Evolutionary conservation across 2,797 vertebrate genomes (phyloP).

Genomic region (Chromobotia macracanthus): DNA sequence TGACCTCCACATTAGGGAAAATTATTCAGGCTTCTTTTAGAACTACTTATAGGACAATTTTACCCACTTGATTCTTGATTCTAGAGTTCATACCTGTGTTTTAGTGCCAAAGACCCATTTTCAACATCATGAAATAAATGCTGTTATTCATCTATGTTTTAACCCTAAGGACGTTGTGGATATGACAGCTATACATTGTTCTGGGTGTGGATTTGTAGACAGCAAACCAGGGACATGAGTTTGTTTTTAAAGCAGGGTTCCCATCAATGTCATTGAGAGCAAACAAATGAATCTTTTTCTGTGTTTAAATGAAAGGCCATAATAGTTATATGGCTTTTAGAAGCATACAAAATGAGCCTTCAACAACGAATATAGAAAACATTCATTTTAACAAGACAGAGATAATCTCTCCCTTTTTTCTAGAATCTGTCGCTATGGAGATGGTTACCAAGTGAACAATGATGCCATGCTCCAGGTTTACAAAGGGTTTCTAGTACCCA

Average conservation of each 20-base stretch:
- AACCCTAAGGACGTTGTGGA: not conserved
- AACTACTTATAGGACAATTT: not conserved
- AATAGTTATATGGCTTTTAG: not conserved
- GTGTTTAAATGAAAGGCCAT: not conserved
- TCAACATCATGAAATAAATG: not conserved
- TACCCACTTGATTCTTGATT: not conserved
- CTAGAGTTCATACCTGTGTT: not conserved
- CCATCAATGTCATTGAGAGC: not conserved
- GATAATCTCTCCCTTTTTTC: conserved; percentile 1
- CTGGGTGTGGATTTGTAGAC: not conserved
- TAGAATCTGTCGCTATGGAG: conserved; percentile 42
- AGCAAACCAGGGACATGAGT: conserved; percentile 1
- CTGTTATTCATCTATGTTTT: not conserved
- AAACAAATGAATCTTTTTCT: conserved; percentile 9
- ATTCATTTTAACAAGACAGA: conserved; percentile 24
- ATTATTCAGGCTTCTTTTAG: not conserved
- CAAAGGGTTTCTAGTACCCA: conserved; percentile 46
- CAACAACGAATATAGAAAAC: not conserved
- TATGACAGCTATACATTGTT: not conserved
- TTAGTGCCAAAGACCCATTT: not conserved
- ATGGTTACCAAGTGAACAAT: conserved; percentile 57
- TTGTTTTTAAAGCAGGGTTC: conserved; percentile 17
- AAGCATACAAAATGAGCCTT: not conserved
- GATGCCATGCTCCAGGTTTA: conserved; percentile 53
- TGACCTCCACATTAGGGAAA: not conserved